These are phyloP conservation scores for Platycheirus rosarum DNA, from an alignment of 2,888 invertebrate species.

Conservation along the genomic window DNA sequence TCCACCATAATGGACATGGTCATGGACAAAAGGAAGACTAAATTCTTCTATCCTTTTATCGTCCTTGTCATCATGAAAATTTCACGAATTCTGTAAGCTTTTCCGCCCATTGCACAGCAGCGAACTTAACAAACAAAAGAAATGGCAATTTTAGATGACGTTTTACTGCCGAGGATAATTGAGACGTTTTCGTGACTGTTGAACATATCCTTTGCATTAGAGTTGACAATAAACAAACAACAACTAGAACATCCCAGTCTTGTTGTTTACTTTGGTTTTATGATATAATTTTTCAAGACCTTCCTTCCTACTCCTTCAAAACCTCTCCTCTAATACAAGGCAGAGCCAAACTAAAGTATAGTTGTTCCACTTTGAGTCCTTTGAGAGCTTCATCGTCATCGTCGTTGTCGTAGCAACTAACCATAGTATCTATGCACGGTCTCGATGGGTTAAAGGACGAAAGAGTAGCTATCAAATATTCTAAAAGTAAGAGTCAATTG, in stretches of 20 bases:
- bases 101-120: constrained; percentile 12
- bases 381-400: constrained; percentile 17
- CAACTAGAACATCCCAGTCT: constrained; percentile 3
- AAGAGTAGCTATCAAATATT: constrained; percentile 52
- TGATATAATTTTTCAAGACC: constrained; percentile 48
- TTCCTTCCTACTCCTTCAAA: constrained; percentile 9
- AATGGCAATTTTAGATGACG: constrained; percentile 58
- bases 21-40: constrained; percentile 7
- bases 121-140: constrained; percentile 33
- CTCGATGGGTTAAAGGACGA: constrained; percentile 40
- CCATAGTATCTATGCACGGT: constrained; percentile 10
- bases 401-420: background rate
- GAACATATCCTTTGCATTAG: constrained; percentile 71
- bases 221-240: constrained; percentile 31
- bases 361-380: constrained; percentile 47
- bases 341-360: constrained; percentile 32
- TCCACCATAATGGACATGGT: constrained; percentile 1
- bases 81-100: constrained; percentile 30
- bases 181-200: constrained; percentile 70
- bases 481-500: constrained; percentile 65
- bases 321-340: constrained; percentile 17
- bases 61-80: constrained; percentile 31
- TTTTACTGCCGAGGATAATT: constrained; percentile 67
- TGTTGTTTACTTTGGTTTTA: constrained; percentile 60
- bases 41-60: constrained; percentile 53